Evolutionary conservation across 2,888 invertebrate genomes (phyloP), one percentile per base, ranked within the genome.

Genomic region (Melinaea menophilus): DNA sequence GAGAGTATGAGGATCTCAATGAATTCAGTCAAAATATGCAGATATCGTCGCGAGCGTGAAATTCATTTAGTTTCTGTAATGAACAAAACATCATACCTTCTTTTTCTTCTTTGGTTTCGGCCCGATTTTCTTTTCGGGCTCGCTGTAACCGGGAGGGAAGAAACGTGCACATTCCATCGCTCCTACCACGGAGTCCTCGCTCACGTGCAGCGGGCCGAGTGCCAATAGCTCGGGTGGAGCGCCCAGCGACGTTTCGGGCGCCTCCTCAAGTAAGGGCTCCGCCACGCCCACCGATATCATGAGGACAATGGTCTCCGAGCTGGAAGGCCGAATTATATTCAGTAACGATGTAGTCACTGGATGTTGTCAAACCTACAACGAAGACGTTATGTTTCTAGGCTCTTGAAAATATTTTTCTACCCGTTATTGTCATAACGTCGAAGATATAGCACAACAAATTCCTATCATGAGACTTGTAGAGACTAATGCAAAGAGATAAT

Each of bases 131-230:
- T 84, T 87, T 58, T 92, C 92, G 0, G 90, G 90, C 55, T 85
- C 91, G 69, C 92, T 92, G 78, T 93, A 94, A 1, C 92, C 93
- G 2, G 91, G 88, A 0, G 95, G 95, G 82, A 96, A 96, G 90
- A 95, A 94, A 63, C 91, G 79, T 2, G 87, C 82, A 62, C 94
- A 93, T 73, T 96, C 95, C 57, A 86, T 84, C 37, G 86, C 89
- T 0, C 95, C 95, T 45, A 91, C 85, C 3, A 93, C 93, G 0
- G 92, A 88, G 76, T 95, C 94, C 5, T 91, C 91, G 75, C 95
- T 95, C 34, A 94, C 92, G 78, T 94, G 94, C 31, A 93, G 90
- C 0, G 96, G 95, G 0, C 94, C 93, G 55, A 94, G 90, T 31
- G 92, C 88, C 4, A 92, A 85, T 69, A 96, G 92, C 2, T 92